Percentiles rank a stretch among this genome's conserved stretches.
Conservation (phyloP, 2,797 vertebrate species). For the Glossophaga mutica region DNA sequence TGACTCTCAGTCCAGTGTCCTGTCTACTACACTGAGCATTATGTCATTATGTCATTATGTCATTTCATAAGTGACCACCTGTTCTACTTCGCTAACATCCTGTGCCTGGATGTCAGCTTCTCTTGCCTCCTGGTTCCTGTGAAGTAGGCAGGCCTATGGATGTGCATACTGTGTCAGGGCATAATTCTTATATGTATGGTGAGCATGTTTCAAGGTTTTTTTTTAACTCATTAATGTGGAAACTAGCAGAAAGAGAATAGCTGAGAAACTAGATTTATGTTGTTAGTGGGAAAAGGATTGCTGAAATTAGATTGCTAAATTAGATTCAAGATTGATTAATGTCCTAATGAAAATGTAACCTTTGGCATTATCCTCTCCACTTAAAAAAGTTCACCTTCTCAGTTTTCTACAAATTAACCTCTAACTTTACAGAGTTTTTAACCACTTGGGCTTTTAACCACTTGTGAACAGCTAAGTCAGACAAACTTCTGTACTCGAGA, state of each 20-base stretch:
- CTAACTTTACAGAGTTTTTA: slow-evolving; percentile 13
- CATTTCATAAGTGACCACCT: slow-evolving; percentile 14
- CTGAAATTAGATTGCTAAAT: slow-evolving; percentile 47
- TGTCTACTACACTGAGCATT: neutral
- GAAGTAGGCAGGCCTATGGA: neutral
- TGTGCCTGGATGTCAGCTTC: neutral
- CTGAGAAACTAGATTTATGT: slow-evolving; percentile 13
- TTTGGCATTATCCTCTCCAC: neutral
- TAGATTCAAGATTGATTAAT: neutral
- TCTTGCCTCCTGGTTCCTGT: neutral
- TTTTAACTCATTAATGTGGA: slow-evolving; percentile 29
- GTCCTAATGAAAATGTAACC: slow-evolving; percentile 21
- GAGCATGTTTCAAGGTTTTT: neutral
- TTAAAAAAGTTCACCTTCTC: neutral
- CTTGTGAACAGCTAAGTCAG: slow-evolving; percentile 37
- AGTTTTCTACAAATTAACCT: neutral
- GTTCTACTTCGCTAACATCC: neutral
- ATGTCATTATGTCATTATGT: neutral
- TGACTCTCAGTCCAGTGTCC: neutral
- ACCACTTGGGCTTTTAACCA: neutral
- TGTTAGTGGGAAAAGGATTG: neutral
- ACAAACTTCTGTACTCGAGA: neutral
- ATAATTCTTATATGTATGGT: neutral
- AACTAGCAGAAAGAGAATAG: slow-evolving; percentile 9
- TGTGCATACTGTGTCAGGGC: neutral